Percentiles rank a stretch among this genome's conserved stretches.
Evolutionary conservation across 2,797 vertebrate species (phyloP).

Genomic region (Tapirus indicus): DNA sequence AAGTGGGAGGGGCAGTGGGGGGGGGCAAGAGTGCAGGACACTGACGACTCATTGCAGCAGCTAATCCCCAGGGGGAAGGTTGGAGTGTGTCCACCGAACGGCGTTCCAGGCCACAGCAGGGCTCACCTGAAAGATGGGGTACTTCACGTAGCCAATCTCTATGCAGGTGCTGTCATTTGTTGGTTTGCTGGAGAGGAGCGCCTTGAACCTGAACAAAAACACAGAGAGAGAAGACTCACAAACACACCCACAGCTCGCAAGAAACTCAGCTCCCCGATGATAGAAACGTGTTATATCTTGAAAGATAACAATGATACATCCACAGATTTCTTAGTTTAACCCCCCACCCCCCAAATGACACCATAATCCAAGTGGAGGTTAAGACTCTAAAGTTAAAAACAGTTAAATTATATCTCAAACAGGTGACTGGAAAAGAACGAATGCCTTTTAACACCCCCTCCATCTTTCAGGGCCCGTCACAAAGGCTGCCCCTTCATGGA

Average conservation of each 20-base stretch:
- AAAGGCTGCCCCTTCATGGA: fast-evolving
- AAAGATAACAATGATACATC: neutral
- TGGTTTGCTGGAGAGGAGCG: constrained; percentile 96
- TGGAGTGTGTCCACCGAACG: fast-evolving
- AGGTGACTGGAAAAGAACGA: neutral
- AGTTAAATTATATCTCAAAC: neutral
- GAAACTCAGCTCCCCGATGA: neutral
- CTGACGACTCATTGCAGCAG: neutral
- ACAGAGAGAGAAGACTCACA: neutral
- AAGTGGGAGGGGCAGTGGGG: fast-evolving
- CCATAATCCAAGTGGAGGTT: neutral
- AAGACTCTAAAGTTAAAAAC: neutral
- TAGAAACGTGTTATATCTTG: neutral
- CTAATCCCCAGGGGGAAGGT: neutral
- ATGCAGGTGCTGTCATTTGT: constrained; percentile 97
- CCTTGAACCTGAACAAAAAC: constrained; percentile 95
- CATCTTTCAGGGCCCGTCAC: fast-evolving
- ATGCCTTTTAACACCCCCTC: fast-evolving
- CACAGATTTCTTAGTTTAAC: neutral
- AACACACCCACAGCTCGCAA: neutral
- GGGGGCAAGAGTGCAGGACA: fast-evolving
- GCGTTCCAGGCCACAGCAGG: neutral
- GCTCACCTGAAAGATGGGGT: constrained; percentile 98
- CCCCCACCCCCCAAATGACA: neutral
- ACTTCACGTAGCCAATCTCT: constrained; percentile 99